phyloP scores from a whole-genome alignment of 2,888 invertebrate genomes.

The Cremastinae sp. region DNA sequence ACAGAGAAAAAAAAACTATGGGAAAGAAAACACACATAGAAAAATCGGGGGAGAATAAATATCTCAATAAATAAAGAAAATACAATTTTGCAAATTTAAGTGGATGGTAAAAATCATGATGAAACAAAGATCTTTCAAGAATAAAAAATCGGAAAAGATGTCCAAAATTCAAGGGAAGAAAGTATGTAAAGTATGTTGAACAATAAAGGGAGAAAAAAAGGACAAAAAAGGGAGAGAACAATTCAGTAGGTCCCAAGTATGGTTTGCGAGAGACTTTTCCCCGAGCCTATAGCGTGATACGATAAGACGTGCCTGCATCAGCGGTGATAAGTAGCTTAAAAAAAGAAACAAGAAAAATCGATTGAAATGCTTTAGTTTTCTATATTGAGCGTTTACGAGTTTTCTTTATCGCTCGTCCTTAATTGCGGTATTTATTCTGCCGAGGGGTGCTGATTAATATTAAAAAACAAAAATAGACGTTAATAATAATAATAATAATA shows the following conservation, averaged over 20 bases:
- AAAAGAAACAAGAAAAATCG: constrained; percentile 54
- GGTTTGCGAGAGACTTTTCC: constrained; percentile 72
- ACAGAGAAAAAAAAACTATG: constrained; percentile 53
- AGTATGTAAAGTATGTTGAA: constrained; percentile 42
- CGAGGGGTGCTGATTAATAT: constrained; percentile 61
- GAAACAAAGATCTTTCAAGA: too few species aligned
- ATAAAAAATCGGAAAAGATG: constrained; percentile 33
- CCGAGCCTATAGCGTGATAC: constrained; percentile 78
- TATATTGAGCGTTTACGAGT: constrained; percentile 67
- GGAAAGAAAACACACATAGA: too few species aligned
- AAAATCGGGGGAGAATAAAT: too few species aligned
- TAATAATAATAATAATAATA: constrained; percentile 24
- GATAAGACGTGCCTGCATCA: constrained; percentile 79
- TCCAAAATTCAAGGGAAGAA: constrained; percentile 38
- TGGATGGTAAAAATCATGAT: too few species aligned
- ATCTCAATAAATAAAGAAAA: too few species aligned
- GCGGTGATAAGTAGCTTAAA: constrained; percentile 73
- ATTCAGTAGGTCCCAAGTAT: constrained; percentile 67
- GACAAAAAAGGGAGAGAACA: constrained; percentile 53
- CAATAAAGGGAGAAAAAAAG: constrained; percentile 27
- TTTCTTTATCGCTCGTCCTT: constrained; percentile 62
- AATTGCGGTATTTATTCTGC: constrained; percentile 62
- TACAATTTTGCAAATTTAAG: too few species aligned
- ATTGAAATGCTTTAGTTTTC: constrained; percentile 75
- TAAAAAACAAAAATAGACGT: neutral